Percentiles rank a stretch among this genome's conserved stretches.
These are phyloP conservation scores for Marasmarcha lunaedactyla DNA, from an alignment of 2,888 invertebrate species.

Conservation along the genomic window DNA sequence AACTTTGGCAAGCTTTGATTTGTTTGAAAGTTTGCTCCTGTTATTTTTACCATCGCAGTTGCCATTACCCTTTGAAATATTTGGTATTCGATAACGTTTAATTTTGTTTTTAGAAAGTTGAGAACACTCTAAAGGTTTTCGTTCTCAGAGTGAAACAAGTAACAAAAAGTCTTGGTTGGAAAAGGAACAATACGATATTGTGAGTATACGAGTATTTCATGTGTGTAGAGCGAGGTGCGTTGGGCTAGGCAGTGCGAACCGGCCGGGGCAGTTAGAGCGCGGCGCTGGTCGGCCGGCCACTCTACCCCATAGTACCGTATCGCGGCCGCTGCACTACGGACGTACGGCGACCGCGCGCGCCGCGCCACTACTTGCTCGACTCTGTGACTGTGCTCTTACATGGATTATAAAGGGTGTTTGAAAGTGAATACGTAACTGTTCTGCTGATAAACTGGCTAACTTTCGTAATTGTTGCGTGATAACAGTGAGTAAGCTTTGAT, in stretches of 20 bases:
- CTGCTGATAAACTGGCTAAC: conserved; percentile 43
- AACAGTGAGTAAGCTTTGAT: conserved; percentile 49
- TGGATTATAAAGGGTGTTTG: conserved; percentile 36
- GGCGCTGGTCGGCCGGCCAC: not conserved
- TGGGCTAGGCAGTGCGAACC: conserved; percentile 1
- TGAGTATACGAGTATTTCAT: conserved; percentile 17
- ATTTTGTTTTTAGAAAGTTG: too few species aligned
- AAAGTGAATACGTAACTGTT: conserved; percentile 36
- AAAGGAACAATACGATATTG: conserved; percentile 39
- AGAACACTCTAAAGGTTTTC: too few species aligned
- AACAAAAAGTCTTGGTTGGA: conserved; percentile 42
- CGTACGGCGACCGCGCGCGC: not conserved
- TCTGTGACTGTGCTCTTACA: conserved; percentile 9
- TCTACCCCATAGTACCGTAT: not conserved
- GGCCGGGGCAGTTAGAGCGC: not conserved
- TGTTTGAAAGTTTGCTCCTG: conserved; percentile 14
- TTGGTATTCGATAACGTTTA: too few species aligned
- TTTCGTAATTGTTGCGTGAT: conserved; percentile 58
- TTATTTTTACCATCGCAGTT: not conserved
- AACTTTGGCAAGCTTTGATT: conserved; percentile 15
- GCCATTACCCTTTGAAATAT: too few species aligned
- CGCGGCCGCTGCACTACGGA: not conserved
- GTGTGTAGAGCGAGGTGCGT: conserved; percentile 10
- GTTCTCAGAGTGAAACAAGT: conserved; percentile 1
- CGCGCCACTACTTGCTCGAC: conserved; percentile 10